phyloP scores from a whole-genome alignment of 2,113 vertebrate genomes.

The Heliornis fulica region DNA sequence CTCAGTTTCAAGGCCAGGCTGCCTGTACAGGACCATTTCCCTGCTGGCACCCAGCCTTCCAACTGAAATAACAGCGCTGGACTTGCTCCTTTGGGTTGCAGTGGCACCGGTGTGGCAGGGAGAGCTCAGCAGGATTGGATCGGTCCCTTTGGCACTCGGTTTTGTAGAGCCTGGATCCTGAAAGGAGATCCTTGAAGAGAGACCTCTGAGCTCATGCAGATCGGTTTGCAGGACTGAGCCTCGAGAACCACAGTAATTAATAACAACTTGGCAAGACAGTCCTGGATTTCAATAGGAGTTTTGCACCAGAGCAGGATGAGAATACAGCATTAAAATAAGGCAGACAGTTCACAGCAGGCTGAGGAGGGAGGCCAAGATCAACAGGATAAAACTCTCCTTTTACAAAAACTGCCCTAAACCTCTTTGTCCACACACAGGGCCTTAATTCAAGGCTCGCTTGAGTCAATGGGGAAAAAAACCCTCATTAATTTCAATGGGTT shows the following conservation, averaged over 20 bases:
- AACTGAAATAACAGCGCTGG: background rate
- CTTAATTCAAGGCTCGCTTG: constrained; percentile 40
- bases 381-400: constrained; percentile 62
- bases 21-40: background rate
- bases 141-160: background rate
- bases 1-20: background rate
- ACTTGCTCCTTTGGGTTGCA: background rate
- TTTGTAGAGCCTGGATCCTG: constrained; percentile 6
- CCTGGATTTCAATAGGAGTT: constrained; percentile 47
- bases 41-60: background rate
- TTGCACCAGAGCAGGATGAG: constrained; percentile 35
- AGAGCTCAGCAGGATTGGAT: background rate
- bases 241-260: constrained; percentile 47
- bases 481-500: constrained; percentile 47
- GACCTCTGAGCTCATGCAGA: constrained; percentile 47
- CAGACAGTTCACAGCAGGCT: constrained; percentile 64
- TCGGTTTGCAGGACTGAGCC: constrained; percentile 47
- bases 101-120: background rate
- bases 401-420: constrained; percentile 50
- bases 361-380: constrained; percentile 59
- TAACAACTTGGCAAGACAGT: constrained; percentile 30
- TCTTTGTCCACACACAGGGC: constrained; percentile 51
- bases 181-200: constrained; percentile 27
- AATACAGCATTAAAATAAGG: constrained; percentile 53
- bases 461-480: constrained; percentile 30